A percentile compares a stretch with the other conserved stretches of the same genome.
These are phyloP conservation scores for Daboia siamensis DNA, from an alignment of 2,113 vertebrate genomes.

Conservation along the genomic window DNA sequence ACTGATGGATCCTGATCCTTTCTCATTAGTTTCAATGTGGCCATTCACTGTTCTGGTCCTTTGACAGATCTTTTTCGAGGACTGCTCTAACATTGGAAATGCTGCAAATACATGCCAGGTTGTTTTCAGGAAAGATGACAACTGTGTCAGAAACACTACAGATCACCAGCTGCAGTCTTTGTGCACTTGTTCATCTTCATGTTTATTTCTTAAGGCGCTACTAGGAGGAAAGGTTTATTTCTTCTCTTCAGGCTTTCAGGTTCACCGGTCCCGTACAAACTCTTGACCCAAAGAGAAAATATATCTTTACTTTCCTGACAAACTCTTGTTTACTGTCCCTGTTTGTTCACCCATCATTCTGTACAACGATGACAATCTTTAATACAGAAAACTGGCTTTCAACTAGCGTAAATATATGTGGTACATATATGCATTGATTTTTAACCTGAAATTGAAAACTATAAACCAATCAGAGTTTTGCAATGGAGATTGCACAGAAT, in stretches of 20 bases:
- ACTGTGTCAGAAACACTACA: background rate
- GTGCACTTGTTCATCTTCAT: background rate
- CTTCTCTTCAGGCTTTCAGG: background rate
- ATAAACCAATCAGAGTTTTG: background rate
- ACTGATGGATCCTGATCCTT: background rate
- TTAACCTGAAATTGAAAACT: background rate
- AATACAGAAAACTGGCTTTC: constrained; percentile 4
- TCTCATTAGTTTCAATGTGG: background rate
- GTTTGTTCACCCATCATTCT: background rate
- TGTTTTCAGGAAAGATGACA: background rate
- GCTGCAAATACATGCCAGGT: background rate
- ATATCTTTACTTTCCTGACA: background rate
- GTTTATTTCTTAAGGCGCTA: background rate
- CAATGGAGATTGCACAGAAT: background rate
- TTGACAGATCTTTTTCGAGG: background rate
- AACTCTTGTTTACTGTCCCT: background rate
- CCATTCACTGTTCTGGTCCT: background rate
- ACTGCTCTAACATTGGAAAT: background rate
- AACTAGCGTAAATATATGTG: background rate
- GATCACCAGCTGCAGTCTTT: background rate
- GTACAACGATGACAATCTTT: background rate
- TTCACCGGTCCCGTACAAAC: background rate
- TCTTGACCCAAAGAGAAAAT: background rate
- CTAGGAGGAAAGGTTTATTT: background rate
- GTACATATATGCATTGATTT: background rate